A percentile compares a stretch with the other conserved stretches of the same genome.
phyloP scores from a whole-genome alignment of 2,113 vertebrate genomes.

The Orientallactaga bullata region DNA sequence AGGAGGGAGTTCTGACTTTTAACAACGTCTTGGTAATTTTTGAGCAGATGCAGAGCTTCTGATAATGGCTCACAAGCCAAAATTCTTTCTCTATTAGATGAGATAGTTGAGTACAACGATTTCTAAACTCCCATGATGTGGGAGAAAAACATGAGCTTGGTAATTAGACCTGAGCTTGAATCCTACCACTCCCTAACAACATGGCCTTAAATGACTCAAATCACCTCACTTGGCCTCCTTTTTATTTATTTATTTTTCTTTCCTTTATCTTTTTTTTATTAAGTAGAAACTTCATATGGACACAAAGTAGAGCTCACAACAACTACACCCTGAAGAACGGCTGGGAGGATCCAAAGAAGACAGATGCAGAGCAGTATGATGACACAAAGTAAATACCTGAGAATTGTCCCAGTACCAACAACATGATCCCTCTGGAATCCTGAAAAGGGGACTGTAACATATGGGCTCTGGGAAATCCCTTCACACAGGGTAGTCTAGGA shows the following conservation, averaged over 20 bases:
- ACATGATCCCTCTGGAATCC: neutral
- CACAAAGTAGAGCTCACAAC: neutral
- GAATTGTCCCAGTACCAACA: conserved; percentile 31
- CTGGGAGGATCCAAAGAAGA: neutral
- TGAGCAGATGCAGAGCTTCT: neutral
- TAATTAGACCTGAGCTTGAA: neutral
- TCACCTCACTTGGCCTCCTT: neutral
- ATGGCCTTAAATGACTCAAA: conserved; percentile 13
- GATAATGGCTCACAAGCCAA: neutral
- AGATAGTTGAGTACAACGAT: conserved; percentile 42
- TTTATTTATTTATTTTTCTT: neutral
- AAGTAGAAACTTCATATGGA: neutral
- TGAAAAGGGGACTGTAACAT: neutral
- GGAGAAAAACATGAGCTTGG: conserved; percentile 21
- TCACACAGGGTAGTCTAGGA: neutral
- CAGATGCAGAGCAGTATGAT: neutral
- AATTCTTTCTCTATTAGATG: neutral
- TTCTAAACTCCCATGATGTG: conserved; percentile 3
- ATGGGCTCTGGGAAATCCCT: neutral
- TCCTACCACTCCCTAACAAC: neutral
- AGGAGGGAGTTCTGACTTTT: neutral
- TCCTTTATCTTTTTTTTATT: neutral
- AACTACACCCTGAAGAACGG: neutral
- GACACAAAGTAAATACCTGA: neutral
- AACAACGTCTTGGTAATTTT: conserved; percentile 33